A percentile compares a stretch with the other conserved stretches of the same genome.
These are phyloP conservation scores for Porites rus DNA, from an alignment of 92 coral and sea anemone genomes.

Conservation along the genomic window DNA sequence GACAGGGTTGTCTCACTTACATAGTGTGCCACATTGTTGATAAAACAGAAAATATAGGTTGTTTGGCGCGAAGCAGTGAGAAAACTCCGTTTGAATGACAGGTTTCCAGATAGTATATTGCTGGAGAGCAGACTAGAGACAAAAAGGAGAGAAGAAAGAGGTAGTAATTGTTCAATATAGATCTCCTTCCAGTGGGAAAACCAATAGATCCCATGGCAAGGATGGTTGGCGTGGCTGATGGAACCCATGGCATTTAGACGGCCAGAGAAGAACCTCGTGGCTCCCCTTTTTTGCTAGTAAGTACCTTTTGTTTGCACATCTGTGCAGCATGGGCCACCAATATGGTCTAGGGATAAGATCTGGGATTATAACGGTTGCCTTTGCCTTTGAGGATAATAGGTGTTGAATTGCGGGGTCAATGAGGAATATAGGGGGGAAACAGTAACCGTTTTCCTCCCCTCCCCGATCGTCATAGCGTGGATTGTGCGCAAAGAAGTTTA, in stretches of 20 bases:
- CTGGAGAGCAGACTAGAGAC: neutral
- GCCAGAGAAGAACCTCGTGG: neutral
- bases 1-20: neutral
- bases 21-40: constrained; percentile 25
- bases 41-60: constrained; percentile 27
- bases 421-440: neutral
- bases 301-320: no score
- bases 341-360: constrained; percentile 30
- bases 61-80: constrained; percentile 16
- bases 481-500: constrained; percentile 14
- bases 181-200: neutral
- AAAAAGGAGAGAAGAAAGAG: neutral
- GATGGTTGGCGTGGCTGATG: neutral
- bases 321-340: constrained; percentile 42
- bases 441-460: neutral
- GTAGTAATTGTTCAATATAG: neutral
- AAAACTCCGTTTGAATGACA: constrained; percentile 26
- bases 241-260: neutral
- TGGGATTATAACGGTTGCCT: constrained; percentile 38
- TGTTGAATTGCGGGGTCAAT: neutral
- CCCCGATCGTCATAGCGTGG: neutral
- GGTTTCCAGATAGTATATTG: constrained; percentile 36
- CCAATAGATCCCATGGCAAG: neutral
- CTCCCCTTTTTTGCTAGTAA: neutral
- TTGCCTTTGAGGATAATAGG: neutral